These are phyloP conservation scores for Peromyscus californicus DNA, from an alignment of 2,113 vertebrate genomes.

Conservation along the genomic window DNA sequence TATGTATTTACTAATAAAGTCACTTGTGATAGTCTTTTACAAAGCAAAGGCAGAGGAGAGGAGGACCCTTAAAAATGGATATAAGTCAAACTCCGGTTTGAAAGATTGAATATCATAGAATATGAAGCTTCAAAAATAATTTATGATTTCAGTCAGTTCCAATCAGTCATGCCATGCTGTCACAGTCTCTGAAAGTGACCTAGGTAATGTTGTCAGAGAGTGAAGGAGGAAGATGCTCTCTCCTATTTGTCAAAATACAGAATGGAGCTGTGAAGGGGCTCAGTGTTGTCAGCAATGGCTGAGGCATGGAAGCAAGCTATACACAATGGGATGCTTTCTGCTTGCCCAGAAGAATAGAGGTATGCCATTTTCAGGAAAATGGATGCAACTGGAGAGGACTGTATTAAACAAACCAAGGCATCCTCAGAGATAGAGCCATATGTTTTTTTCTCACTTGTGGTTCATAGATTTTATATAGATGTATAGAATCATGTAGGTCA, in stretches of 20 bases:
- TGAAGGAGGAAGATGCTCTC: not conserved
- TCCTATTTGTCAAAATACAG: not conserved
- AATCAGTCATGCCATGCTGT: conserved; percentile 11
- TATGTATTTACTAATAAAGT: not conserved
- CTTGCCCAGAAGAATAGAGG: not conserved
- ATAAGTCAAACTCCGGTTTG: not conserved
- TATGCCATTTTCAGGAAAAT: not conserved
- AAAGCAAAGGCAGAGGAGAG: not conserved
- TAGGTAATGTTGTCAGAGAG: not conserved
- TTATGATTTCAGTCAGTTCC: not conserved
- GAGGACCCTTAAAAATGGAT: not conserved
- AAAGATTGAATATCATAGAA: conserved; percentile 7
- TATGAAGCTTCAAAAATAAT: not conserved
- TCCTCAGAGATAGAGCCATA: not conserved
- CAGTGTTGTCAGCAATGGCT: not conserved
- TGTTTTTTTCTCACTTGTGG: not conserved
- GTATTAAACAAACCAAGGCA: not conserved
- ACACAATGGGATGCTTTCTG: not conserved
- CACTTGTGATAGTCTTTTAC: not conserved
- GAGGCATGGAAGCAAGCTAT: not conserved
- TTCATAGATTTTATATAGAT: not conserved
- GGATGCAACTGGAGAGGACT: not conserved
- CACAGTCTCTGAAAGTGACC: conserved; percentile 36
- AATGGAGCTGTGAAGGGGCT: not conserved
- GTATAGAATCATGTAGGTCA: not conserved